Evolutionary conservation across 2,113 vertebrate species (phyloP), one percentile per base, ranked within the genome.

Genomic region (Lophius piscatorius): DNA sequence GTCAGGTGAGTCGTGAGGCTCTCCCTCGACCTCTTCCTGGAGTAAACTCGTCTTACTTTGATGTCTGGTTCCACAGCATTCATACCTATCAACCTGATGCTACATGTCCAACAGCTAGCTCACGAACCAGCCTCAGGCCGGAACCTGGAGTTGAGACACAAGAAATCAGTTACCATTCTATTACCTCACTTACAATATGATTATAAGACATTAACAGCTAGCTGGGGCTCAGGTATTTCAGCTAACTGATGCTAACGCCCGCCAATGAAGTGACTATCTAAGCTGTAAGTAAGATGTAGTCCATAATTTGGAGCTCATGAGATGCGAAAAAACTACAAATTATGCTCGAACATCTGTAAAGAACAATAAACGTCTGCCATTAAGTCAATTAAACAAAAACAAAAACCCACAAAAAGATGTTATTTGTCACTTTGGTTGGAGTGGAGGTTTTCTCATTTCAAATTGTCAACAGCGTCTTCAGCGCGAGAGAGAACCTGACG

Each of bases 21-120:
- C 3, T 86, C 82, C 20, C 87, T 74, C 0, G 75, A 61, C 34
- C 91, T 84, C 60, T 91, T 92, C 29, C 78, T 84, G 2, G 68
- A 68, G 3, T 74, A 78, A 6, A 79, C 85, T 22, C 91, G 67
- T 47, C 79, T 90, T 1, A 90, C 63, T 50, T 70, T 68, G 18
- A 91, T 49, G 3, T 78, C 70, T 2, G 26, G 48, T 9, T 17
- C 46, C 9, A 39, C 72, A 1, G 47, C 35, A 40, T 52, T 76
- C 87, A 90, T 89, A 0, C 1, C 64, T 10, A 13, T 21, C 21
- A 11, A 2, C 6, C 6, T 44, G 44, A 1, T 20, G 63, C 68
- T 63, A 39, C 63, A 58, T 58, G 52, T 48, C 7, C 16, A 1
- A 22, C 48, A 18, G 23, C 31, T 22, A 9, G 9, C 26, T 5